Base-by-base conservation (phyloP, 2,797 vertebrate genomes). In the Delichon dasypus region DNA sequence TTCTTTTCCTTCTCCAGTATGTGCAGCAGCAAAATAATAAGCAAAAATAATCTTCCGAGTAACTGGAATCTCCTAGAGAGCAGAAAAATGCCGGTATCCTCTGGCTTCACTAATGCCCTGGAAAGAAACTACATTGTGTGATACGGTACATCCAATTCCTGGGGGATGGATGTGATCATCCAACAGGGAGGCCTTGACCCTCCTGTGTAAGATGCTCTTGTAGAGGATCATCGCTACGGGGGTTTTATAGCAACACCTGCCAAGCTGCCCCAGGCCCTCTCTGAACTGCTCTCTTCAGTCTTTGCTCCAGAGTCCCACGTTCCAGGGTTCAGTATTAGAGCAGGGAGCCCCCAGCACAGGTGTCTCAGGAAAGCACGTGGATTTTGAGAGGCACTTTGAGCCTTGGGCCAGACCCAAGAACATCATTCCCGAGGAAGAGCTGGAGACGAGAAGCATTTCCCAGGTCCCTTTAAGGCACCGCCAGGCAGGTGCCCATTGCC, bases 261-360 rank as follows among this genome's bases (percentile, higher is more conserved):
- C 40, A 26, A 0, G 30, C 45, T 78, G 47, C 51, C 66, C 76
- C 51, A 55, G 50, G 67, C 80, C 20, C 38, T 8, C 57, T 68
- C 84, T 47, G 26, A 60, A 5, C 21, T 4, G 0, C 30, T 2
- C 60, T 11, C 1, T 13, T 3, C 7, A 23, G 17, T 15, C 68
- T 55, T 34, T 9, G 20, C 5, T 13, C 42, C 38, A 74, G 48
- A 54, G 25, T 7, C n/a, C 2, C 2, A 0, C 1, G 0, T 44
- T 20, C 42, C 47, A 62, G 1, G 0, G 7, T 11, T 68, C 36
- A 44, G 0, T 2, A 5, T 1, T 1, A 2, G 18, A n/a, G 64
- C 22, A 20, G 29, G 72, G 47, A 75, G 13, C 34, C 15, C 14
- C 11, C 4, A 50, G 67, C 27, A 30, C 32, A 45, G 66, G 26